Conservation (phyloP, 2,797 vertebrate species). For the Artibeus jamaicensis region DNA sequence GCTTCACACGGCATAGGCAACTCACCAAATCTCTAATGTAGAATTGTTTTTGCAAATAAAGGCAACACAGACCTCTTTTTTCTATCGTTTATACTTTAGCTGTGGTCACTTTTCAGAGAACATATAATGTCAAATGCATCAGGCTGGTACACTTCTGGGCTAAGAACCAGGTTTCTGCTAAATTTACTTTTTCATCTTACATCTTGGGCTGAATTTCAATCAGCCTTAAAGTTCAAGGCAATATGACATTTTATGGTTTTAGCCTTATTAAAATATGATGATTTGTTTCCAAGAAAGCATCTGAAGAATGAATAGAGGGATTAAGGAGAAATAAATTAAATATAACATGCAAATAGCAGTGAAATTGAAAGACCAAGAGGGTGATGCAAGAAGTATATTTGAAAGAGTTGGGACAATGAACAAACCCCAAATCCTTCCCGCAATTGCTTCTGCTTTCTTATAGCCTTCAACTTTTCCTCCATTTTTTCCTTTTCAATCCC, state of each 20-base stretch:
- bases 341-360: slow-evolving; percentile 20
- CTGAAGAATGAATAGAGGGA: slow-evolving; percentile 35
- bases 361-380: slow-evolving; percentile 42
- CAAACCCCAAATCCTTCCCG: not conserved
- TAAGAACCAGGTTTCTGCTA: not conserved
- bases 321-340: slow-evolving; percentile 32
- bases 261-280: slow-evolving; percentile 21
- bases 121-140: not conserved
- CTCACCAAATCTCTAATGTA: not conserved
- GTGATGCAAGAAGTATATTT: slow-evolving; percentile 23
- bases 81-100: not conserved
- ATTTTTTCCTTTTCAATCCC: not conserved
- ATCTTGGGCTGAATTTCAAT: slow-evolving; percentile 28
- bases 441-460: not conserved
- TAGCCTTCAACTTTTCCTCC: not conserved
- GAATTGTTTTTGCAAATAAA: slow-evolving; percentile 30
- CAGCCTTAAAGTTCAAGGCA: slow-evolving; percentile 15
- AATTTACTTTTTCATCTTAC: slow-evolving; percentile 35
- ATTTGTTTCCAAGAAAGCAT: slow-evolving; percentile 49
- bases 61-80: not conserved
- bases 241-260: not conserved
- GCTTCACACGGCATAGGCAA: not conserved
- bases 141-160: not conserved
- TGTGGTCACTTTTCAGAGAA: slow-evolving; percentile 36
- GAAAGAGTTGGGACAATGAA: slow-evolving; percentile 4